Percentiles rank a stretch among this genome's conserved stretches.
phyloP scores from a whole-genome alignment of 2,113 vertebrate species.

The Phaethon lepturus region DNA sequence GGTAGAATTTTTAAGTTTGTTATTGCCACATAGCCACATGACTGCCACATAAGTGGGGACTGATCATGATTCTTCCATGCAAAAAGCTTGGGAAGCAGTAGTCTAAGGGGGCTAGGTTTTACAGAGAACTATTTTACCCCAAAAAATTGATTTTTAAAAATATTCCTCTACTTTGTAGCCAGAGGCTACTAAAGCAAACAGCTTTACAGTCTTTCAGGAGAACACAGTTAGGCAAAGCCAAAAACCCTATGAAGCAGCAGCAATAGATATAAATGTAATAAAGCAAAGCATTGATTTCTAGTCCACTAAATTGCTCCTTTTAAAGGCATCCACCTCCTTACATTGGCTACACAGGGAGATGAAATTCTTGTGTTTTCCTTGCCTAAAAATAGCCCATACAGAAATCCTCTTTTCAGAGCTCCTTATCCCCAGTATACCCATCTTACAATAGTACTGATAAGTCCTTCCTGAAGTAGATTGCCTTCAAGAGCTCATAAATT shows the following conservation, averaged over 20 bases:
- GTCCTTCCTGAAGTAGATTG: background rate
- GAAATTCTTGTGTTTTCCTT: background rate
- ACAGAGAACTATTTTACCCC: background rate
- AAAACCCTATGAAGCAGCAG: background rate
- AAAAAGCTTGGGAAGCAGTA: background rate
- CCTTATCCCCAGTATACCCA: background rate
- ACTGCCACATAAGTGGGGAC: background rate
- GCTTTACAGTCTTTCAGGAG: background rate
- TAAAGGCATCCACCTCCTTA: background rate
- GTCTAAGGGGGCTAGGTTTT: background rate
- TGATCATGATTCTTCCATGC: background rate
- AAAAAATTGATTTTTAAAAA: background rate
- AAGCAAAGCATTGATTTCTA: background rate
- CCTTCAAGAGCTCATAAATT: background rate
- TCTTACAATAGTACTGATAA: background rate
- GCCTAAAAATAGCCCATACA: background rate
- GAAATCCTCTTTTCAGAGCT: background rate
- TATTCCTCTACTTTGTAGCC: background rate
- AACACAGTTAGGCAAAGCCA: background rate
- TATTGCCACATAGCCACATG: background rate
- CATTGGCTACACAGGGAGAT: fast-evolving
- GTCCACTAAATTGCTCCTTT: background rate
- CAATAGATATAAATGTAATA: background rate
- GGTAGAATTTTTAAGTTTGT: background rate
- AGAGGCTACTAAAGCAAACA: background rate